Percentiles rank a stretch among this genome's conserved stretches.
Conservation (phyloP, 2,113 vertebrate species). For the Alethe castanea region DNA sequence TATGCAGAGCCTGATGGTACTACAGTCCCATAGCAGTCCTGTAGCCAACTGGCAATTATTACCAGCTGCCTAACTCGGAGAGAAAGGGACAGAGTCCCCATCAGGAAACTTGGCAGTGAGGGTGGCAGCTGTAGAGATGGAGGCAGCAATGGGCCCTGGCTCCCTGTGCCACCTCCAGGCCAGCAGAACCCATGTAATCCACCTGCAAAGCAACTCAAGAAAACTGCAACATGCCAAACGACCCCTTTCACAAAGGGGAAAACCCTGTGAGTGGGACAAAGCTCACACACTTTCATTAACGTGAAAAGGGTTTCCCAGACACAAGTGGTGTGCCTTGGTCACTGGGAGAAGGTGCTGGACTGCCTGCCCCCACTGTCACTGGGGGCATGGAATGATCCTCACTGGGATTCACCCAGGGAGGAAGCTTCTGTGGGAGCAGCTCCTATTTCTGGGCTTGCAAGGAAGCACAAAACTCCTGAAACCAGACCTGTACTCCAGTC, state of each 20-base stretch:
- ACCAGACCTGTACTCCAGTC: not conserved
- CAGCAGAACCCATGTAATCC: not conserved
- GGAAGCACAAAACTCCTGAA: not conserved
- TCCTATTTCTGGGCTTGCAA: not conserved
- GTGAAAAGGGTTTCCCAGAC: rapidly evolving
- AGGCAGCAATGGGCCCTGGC: not conserved
- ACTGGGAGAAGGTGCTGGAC: not conserved
- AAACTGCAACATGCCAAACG: rapidly evolving
- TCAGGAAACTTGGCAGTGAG: not conserved
- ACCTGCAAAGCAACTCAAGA: not conserved
- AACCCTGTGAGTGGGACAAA: not conserved
- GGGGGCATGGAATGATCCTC: rapidly evolving
- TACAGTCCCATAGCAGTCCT: not conserved
- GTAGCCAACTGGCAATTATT: not conserved
- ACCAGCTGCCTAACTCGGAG: not conserved
- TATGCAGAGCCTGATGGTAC: rapidly evolving
- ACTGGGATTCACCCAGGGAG: not conserved
- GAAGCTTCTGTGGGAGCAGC: not conserved
- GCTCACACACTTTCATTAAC: not conserved
- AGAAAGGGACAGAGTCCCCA: rapidly evolving
- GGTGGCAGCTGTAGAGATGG: not conserved
- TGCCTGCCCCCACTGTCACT: not conserved
- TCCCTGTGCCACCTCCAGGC: not conserved
- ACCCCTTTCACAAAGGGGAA: not conserved
- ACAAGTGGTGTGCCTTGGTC: rapidly evolving